Conservation (phyloP, 2,888 invertebrate genomes). For the Scaptomyza cyrtandrae region DNA sequence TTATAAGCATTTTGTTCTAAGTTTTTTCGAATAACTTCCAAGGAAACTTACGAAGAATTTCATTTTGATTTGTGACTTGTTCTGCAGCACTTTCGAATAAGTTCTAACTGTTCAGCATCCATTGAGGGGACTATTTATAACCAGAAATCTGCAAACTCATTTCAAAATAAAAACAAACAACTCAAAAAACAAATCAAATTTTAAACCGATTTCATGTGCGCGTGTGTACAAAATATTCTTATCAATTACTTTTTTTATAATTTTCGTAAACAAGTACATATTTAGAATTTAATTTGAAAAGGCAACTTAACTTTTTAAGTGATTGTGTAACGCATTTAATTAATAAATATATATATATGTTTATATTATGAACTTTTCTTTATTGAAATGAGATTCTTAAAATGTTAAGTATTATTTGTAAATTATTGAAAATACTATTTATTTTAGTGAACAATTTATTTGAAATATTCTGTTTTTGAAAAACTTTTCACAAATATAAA, state of each 20-base stretch:
- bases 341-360: not conserved
- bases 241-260: constrained; percentile 1
- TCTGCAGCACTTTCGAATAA: constrained; percentile 30
- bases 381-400: too few relatives aligned
- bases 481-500: too few relatives aligned
- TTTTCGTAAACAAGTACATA: not conserved
- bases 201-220: not conserved
- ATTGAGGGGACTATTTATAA: constrained; percentile 48
- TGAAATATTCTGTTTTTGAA: too few relatives aligned
- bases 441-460: too few relatives aligned
- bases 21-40: not conserved
- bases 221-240: not conserved
- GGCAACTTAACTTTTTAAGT: not conserved
- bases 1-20: not conserved
- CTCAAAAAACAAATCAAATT: constrained; percentile 31
- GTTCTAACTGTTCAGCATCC: constrained; percentile 36
- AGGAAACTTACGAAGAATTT: constrained; percentile 65
- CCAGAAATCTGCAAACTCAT: not conserved
- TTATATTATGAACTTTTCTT: not conserved
- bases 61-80: constrained; percentile 50
- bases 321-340: not conserved
- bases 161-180: constrained; percentile 25
- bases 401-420: too few relatives aligned
- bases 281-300: not conserved
- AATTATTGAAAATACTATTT: not conserved